These are phyloP conservation scores for Rhinella marina DNA, from an alignment of 2,797 vertebrate species.

Conservation along the genomic window DNA sequence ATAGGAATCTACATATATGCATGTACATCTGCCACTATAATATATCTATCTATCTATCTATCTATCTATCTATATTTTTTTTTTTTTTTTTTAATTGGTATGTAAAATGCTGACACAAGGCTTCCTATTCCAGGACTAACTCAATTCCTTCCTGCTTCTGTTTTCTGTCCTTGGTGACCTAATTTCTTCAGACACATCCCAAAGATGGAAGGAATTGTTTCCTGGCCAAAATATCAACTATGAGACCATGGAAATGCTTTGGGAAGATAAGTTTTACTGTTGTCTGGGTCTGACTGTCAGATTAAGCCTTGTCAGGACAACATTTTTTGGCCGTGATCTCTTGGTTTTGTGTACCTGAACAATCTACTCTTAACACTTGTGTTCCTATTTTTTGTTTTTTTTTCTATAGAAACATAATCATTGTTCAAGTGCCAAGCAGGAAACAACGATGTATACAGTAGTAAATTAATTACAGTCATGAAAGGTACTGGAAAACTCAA, in stretches of 20 bases:
- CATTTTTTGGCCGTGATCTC: conserved; percentile 19
- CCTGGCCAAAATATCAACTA: conserved; percentile 19
- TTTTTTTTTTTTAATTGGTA: too few species aligned
- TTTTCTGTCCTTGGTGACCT: conserved; percentile 36
- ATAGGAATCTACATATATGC: too few species aligned
- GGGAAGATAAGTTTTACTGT: conserved; percentile 9
- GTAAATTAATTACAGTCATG: background rate
- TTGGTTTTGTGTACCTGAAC: background rate
- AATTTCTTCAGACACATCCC: conserved; percentile 38
- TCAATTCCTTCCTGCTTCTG: conserved; percentile 6
- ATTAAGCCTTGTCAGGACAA: conserved; percentile 10
- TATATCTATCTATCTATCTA: too few species aligned
- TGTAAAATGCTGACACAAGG: too few species aligned
- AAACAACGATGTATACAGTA: conserved; percentile 7
- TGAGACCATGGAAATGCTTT: conserved; percentile 16
- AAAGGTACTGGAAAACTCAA: background rate
- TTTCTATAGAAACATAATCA: background rate
- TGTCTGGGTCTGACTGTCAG: conserved; percentile 19
- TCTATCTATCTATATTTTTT: too few species aligned
- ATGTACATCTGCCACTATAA: too few species aligned
- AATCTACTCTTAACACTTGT: background rate
- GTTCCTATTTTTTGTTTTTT: background rate
- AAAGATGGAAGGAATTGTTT: conserved; percentile 33
- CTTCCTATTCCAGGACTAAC: background rate
- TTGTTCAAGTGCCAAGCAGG: background rate